phyloP scores from a whole-genome alignment of 2,797 vertebrate species.

The Sebastes hubbsi region DNA sequence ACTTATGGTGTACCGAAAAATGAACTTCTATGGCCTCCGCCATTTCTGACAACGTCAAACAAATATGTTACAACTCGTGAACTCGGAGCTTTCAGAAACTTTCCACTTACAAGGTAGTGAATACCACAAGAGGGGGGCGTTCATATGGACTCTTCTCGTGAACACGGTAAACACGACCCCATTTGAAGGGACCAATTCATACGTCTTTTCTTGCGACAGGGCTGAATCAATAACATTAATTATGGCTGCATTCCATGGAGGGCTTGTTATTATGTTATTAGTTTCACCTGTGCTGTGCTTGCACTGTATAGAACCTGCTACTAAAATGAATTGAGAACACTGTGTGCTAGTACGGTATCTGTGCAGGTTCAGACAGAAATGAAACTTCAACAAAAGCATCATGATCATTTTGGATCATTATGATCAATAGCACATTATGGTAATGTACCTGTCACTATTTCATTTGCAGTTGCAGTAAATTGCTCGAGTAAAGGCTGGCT shows the following conservation, averaged over 20 bases:
- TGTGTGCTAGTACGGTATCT: background rate
- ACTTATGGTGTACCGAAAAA: no score
- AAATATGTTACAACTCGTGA: no score
- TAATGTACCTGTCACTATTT: background rate
- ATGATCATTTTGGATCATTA: background rate
- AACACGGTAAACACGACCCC: no score
- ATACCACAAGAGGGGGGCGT: no score
- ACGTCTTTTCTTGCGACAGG: no score
- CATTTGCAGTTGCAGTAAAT: conserved; percentile 24
- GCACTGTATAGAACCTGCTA: background rate
- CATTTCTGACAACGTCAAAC: no score
- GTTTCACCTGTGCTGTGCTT: background rate
- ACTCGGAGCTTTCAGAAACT: no score
- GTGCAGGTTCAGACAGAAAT: background rate
- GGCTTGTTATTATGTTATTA: background rate
- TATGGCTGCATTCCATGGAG: background rate
- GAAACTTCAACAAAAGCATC: background rate
- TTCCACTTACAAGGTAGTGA: no score
- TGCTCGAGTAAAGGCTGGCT: conserved; percentile 44
- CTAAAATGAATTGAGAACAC: background rate
- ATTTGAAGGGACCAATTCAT: no score
- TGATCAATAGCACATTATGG: background rate
- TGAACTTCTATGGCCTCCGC: no score
- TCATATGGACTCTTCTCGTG: no score
- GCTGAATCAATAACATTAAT: background rate